Conservation (phyloP, 2,888 invertebrate species). For the Sicus ferrugineus region DNA sequence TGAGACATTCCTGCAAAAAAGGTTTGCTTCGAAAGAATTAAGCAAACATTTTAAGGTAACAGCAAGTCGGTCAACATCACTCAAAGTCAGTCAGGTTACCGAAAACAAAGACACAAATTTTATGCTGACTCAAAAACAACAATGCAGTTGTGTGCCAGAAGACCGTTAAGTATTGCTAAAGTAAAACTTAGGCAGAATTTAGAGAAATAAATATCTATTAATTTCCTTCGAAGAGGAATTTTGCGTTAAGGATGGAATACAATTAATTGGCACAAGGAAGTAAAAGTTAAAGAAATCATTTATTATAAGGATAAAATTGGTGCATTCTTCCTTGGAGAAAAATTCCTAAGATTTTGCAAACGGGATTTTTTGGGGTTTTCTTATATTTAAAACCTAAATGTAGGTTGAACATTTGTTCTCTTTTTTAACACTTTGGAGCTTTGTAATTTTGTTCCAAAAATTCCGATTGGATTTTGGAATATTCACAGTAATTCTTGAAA, state of each 20-base stretch:
- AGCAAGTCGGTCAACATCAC: neutral
- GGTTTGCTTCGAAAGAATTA: neutral
- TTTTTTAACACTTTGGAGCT: too few relatives aligned
- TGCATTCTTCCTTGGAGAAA: too few relatives aligned
- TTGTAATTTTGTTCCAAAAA: too few relatives aligned
- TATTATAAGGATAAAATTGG: neutral
- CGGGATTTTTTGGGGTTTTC: too few relatives aligned
- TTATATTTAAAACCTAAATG: too few relatives aligned
- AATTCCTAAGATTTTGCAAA: too few relatives aligned
- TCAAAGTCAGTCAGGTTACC: neutral
- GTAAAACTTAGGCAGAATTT: slow-evolving; percentile 9
- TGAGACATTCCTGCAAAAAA: slow-evolving; percentile 28
- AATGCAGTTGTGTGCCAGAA: slow-evolving; percentile 26
- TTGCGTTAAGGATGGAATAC: neutral
- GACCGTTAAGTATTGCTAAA: slow-evolving; percentile 20
- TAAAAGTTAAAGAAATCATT: too few relatives aligned
- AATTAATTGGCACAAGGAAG: neutral
- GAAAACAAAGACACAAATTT: slow-evolving; percentile 20
- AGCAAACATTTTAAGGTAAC: slow-evolving; percentile 11
- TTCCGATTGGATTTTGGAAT: too few relatives aligned
- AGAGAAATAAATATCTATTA: neutral
- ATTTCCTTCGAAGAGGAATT: neutral
- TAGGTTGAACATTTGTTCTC: too few relatives aligned
- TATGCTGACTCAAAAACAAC: slow-evolving; percentile 39
- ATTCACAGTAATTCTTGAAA: too few relatives aligned